A percentile compares a stretch with the other conserved stretches of the same genome.
Conservation (phyloP, 2,888 invertebrate species). For the Drosophila antonietae region DNA sequence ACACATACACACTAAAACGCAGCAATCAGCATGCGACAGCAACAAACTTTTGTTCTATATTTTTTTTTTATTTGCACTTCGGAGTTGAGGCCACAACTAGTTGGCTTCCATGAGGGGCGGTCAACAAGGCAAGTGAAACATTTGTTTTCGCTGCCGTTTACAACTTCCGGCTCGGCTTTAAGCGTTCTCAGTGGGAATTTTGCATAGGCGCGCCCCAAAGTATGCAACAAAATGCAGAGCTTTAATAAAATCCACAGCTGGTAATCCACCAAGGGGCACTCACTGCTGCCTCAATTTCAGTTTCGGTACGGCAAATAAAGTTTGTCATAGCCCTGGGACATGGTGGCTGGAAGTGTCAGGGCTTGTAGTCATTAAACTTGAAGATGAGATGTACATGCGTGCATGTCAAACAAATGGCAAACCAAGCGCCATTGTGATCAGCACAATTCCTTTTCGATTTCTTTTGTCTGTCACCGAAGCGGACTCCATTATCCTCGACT, state of each 20-base stretch:
- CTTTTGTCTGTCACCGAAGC: conserved; percentile 42
- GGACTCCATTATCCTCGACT: conserved; percentile 17
- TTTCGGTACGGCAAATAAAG: conserved; percentile 27
- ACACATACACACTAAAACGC: conserved; percentile 22
- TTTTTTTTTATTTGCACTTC: conserved; percentile 47
- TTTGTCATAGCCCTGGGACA: conserved; percentile 1
- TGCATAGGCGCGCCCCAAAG: conserved; percentile 31
- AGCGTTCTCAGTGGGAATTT: conserved; percentile 34
- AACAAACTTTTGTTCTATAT: conserved; percentile 59
- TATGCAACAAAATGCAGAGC: conserved; percentile 44
- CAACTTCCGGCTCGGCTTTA: conserved; percentile 64
- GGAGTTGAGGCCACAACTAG: conserved; percentile 16
- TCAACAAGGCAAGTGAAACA: conserved; percentile 65
- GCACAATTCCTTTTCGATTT: conserved; percentile 33
- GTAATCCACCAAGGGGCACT: conserved; percentile 13
- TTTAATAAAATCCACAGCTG: conserved; percentile 31
- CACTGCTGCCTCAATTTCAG: conserved; percentile 32
- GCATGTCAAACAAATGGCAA: conserved; percentile 14
- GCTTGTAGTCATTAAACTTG: conserved; percentile 46
- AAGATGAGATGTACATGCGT: conserved; percentile 32
- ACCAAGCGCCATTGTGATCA: conserved; percentile 46
- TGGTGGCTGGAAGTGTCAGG: conserved; percentile 16
- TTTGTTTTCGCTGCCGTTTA: conserved; percentile 67
- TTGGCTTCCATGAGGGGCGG: conserved; percentile 37
- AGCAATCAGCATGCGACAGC: conserved; percentile 62